Conservation (phyloP, 1,140 invertebrate genomes). For the Scylla paramamosain region DNA sequence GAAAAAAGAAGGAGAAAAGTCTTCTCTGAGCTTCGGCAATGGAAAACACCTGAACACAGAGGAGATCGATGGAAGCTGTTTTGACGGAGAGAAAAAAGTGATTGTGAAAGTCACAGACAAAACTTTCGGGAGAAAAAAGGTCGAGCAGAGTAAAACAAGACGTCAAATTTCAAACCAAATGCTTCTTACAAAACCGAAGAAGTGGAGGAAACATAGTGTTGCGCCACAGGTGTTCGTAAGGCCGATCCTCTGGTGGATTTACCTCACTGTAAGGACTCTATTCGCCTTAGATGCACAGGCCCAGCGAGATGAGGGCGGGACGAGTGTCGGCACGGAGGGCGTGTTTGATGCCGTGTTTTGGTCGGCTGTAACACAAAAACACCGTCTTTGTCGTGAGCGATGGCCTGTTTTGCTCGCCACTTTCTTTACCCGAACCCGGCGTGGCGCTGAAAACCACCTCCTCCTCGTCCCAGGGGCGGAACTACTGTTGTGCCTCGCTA, state of each 20-base stretch:
- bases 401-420: conserved; percentile 39
- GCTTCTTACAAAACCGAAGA: conserved; percentile 34
- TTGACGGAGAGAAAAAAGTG: not conserved
- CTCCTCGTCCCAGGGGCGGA: not conserved
- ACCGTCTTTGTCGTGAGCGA: conserved; percentile 50
- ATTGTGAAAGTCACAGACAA: conserved; percentile 27
- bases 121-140: conserved; percentile 17
- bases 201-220: not conserved
- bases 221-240: not conserved
- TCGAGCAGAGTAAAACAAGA: conserved; percentile 15
- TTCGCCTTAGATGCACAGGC: not conserved
- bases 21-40: not conserved
- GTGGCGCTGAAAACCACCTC: not conserved
- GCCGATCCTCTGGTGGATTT: not conserved
- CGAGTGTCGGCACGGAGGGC: conserved; percentile 27
- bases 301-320: not conserved
- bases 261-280: not conserved
- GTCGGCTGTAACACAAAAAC: conserved; percentile 53
- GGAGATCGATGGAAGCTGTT: not conserved
- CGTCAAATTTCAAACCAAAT: conserved; percentile 35
- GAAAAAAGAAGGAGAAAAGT: not conserved
- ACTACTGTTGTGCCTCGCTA: not conserved
- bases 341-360: conserved; percentile 60
- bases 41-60: not conserved
- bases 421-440: not conserved